Base-by-base conservation (phyloP, 2,888 invertebrate genomes). In the Mesoligia furuncula region DNA sequence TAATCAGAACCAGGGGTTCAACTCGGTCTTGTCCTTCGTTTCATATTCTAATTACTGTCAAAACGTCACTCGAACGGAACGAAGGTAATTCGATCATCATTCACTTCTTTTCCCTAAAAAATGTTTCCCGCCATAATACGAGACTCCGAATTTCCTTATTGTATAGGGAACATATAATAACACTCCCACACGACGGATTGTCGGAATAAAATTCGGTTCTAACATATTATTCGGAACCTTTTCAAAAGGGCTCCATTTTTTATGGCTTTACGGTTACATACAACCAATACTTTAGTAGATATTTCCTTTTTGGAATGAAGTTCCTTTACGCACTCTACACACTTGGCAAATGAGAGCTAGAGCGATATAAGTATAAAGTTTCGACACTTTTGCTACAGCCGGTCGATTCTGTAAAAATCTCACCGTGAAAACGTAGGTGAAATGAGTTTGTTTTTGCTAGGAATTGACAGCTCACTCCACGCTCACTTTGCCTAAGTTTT, bases 31-130 rank as follows among this genome's bases (percentile, higher is more conserved):
- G 48, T 7, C 65, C 36, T 69, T 11, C 24, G 27, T 24, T 81
- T 66, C 8, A 15, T 81, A 74, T 81, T 66, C 27, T 75, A 61
- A 75, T 79, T 79, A 62, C 36, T 62, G 82, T 79, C 65, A 48
- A 75, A 66, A 66, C 24, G 59, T 61, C 51, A 61, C 66, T 45
- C 11, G 36, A 66, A 15, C 27, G 27, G 17, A 74, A 65, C 66
- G 45, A 81, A 61, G 75, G 54, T 75, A 75, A 79, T 73, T 65
- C 48, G 13, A 80, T 73, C 48, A 65, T 51, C 20, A 15, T 51
- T 42, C n/a, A 75, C 27, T 54, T 75, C 76, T 61, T 74, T 51
- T 8, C 24, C 36, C 20, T 2, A 17, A 36, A 81, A 64, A 48
- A 80, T 54, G 64, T 73, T 48, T n/a, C 1, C 15, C 2, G 20